These are phyloP conservation scores for Trichosurus vulpecula DNA, from an alignment of 2,797 vertebrate genomes.

Conservation along the genomic window DNA sequence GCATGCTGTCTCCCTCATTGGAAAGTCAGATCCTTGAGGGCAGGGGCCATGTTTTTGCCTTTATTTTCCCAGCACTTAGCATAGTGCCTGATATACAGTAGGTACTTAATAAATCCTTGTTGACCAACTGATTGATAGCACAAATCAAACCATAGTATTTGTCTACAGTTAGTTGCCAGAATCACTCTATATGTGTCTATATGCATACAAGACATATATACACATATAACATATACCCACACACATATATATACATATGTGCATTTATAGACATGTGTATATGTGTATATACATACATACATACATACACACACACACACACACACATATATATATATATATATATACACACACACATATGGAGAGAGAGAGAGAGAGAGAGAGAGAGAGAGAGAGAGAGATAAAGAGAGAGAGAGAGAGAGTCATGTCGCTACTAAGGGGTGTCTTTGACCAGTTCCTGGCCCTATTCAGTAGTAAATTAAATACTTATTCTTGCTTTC, in stretches of 20 bases:
- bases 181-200: background rate
- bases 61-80: background rate
- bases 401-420: too few relatives aligned
- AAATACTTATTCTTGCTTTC: background rate
- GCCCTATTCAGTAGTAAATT: background rate
- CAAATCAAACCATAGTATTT: background rate
- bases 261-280: too few relatives aligned
- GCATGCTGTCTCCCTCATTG: background rate
- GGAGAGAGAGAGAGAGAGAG: too few relatives aligned
- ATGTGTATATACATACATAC: too few relatives aligned
- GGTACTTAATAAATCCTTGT: background rate
- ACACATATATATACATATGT: background rate
- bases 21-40: background rate
- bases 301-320: too few relatives aligned
- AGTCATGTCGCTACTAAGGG: background rate
- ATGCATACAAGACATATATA: too few relatives aligned
- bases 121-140: background rate
- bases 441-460: background rate
- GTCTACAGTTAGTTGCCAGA: background rate
- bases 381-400: too few relatives aligned
- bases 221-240: too few relatives aligned
- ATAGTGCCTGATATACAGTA: background rate
- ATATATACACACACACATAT: too few relatives aligned
- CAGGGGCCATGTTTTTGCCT: background rate
- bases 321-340: too few relatives aligned